Evolutionary conservation across 2,888 invertebrate genomes (phyloP).

Genomic region (Chydorus sphaericus): DNA sequence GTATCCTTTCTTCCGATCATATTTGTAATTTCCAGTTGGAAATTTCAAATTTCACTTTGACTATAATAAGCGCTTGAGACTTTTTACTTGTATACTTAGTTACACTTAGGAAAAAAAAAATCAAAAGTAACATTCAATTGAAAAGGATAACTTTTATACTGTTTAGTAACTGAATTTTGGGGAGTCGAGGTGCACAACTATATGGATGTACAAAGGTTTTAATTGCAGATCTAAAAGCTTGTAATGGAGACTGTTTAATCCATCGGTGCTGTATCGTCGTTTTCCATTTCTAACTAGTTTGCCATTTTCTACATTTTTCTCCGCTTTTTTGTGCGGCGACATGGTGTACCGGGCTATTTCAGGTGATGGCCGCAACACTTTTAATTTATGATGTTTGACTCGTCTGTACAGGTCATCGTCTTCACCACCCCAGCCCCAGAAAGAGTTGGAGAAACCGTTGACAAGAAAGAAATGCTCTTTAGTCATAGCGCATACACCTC

Average conservation of each 20-base stretch:
- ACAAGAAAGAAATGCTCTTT: background rate
- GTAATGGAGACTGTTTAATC: conserved; percentile 70
- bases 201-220: conserved; percentile 65
- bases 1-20: no score
- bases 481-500: background rate
- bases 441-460: background rate
- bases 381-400: background rate
- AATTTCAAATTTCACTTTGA: no score
- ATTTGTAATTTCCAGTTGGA: no score
- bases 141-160: no score
- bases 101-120: no score
- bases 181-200: conserved; percentile 53
- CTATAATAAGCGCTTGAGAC: no score
- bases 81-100: no score
- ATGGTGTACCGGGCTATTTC: background rate
- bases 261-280: conserved; percentile 68
- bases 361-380: no score
- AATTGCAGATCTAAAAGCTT: conserved; percentile 48
- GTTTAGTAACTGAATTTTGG: no score
- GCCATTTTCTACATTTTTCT: conserved; percentile 29
- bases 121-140: no score
- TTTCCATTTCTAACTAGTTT: conserved; percentile 73
- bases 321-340: background rate
- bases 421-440: background rate
- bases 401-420: background rate